Evolutionary conservation across 1,140 invertebrate genomes (phyloP).

Genomic region (Cydia fagiglandana): DNA sequence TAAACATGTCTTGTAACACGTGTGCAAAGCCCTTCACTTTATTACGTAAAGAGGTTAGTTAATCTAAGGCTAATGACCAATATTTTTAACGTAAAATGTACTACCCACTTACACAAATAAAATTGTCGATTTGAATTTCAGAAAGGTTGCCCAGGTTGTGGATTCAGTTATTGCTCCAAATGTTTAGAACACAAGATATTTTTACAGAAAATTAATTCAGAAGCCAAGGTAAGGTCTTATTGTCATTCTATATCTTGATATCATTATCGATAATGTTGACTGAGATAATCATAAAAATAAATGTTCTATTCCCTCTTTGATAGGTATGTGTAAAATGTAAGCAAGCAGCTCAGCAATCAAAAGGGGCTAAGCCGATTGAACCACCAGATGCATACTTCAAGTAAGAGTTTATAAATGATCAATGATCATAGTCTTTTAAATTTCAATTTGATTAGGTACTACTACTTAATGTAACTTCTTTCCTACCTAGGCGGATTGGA

Average conservation of each 20-base stretch:
- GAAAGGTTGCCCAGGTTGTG: constrained; percentile 83
- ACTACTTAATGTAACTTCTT: not conserved
- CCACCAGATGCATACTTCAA: constrained; percentile 78
- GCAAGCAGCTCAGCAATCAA: constrained; percentile 42
- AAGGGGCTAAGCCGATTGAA: constrained; percentile 45
- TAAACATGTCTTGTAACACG: constrained; percentile 62
- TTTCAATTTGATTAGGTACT: not conserved
- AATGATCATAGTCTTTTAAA: not conserved
- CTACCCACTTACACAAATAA: not conserved
- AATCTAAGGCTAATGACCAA: constrained; percentile 11
- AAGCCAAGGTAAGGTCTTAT: constrained; percentile 59
- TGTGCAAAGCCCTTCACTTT: constrained; percentile 62
- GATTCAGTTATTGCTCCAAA: constrained; percentile 83
- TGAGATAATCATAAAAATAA: constrained; percentile 31
- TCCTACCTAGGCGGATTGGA: constrained; percentile 50
- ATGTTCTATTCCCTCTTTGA: constrained; percentile 34
- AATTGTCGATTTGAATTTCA: constrained; percentile 49
- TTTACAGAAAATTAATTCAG: constrained; percentile 69
- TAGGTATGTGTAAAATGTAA: constrained; percentile 73
- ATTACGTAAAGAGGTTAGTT: constrained; percentile 59
- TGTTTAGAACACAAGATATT: constrained; percentile 80
- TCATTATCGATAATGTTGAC: not conserved
- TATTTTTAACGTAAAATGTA: constrained; percentile 21
- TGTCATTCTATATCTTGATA: not conserved
- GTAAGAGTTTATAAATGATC: constrained; percentile 52